Conservation (phyloP, 2,888 invertebrate genomes). For the Phortica magna region DNA sequence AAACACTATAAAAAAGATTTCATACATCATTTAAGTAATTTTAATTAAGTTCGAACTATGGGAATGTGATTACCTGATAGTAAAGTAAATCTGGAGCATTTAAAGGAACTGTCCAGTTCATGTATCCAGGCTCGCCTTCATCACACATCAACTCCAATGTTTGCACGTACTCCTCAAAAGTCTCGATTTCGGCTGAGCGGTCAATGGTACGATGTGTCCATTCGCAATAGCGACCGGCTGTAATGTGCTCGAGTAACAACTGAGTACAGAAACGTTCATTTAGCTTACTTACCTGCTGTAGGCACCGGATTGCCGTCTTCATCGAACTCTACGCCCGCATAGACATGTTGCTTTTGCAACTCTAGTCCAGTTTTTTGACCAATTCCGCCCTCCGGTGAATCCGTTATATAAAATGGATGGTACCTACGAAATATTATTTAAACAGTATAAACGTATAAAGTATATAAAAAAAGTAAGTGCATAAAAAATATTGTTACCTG, state of each 20-base stretch:
- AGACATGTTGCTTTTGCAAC: conserved; percentile 85
- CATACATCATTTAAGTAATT: background rate
- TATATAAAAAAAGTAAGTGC: no score
- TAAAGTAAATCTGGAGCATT: conserved; percentile 91
- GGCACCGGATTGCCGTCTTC: conserved; percentile 88
- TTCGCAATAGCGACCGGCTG: conserved; percentile 91
- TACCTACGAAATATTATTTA: conserved; percentile 79
- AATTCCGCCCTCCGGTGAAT: conserved; percentile 90
- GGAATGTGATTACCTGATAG: conserved; percentile 86
- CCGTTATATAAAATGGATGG: conserved; percentile 95
- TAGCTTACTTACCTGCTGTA: conserved; percentile 82
- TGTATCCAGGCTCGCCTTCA: conserved; percentile 85
- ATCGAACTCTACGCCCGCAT: conserved; percentile 89
- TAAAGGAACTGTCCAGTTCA: conserved; percentile 91
- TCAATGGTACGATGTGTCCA: conserved; percentile 90
- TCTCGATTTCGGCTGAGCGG: conserved; percentile 84
- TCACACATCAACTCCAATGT: conserved; percentile 88
- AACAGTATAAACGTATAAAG: conserved; percentile 54
- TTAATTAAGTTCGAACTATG: background rate
- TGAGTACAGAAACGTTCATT: background rate
- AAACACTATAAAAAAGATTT: conserved; percentile 84
- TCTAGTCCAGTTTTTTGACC: conserved; percentile 87
- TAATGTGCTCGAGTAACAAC: background rate
- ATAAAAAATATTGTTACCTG: conserved; percentile 79
- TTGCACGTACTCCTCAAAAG: conserved; percentile 87